Base-by-base conservation (phyloP, 2,888 invertebrate genomes). In the Andrena flavipes region DNA sequence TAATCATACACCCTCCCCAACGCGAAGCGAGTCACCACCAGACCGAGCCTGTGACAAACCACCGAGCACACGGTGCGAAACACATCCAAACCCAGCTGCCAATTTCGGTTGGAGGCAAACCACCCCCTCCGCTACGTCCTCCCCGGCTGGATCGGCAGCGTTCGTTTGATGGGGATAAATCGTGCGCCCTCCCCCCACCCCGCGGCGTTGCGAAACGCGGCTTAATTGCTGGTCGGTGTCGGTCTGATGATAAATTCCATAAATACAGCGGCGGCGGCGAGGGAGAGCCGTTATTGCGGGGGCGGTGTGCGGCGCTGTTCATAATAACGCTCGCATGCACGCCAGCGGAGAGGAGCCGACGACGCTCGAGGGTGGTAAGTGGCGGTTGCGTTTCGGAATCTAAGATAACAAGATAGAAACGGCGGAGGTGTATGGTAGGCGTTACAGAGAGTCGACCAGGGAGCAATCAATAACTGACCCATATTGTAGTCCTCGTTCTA, bases 401-500 rank as follows among this genome's bases (percentile, higher is more conserved):
- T 86, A 91, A 92, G 91, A 92, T 92, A 92, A 92, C 90, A 90
- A 91, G 92, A 92, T 91, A 91, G 90, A 90, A 90, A 84, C 87
- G 89, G 86, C 82, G 82, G 87, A 89, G 87, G 90, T 91, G 90
- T 89, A 89, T 87, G 88, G 90, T 91, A 91, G 90, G 91, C 90
- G 91, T 92, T 92, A 92, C 91, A 90, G 88, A 89, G 87, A 90
- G 82, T 89, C 89, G 88, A 90, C 89, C 88, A 90, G 90, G 89
- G 89, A 90, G 90, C 90, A 93, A 93, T 93, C 93, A 91, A 93
- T 93, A 93, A 90, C 91, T 92, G 93, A 93, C 93, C 93, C 92
- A 93, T 93, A 93, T 93, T 91, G 91, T 88, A 89, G 87, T 89
- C 85, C 87, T 89, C 89, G 86, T 85, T 87, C 85, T 83, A 84